A percentile compares a stretch with the other conserved stretches of the same genome.
phyloP scores from a whole-genome alignment of 2,113 vertebrate genomes.

The Blennius ocellaris region DNA sequence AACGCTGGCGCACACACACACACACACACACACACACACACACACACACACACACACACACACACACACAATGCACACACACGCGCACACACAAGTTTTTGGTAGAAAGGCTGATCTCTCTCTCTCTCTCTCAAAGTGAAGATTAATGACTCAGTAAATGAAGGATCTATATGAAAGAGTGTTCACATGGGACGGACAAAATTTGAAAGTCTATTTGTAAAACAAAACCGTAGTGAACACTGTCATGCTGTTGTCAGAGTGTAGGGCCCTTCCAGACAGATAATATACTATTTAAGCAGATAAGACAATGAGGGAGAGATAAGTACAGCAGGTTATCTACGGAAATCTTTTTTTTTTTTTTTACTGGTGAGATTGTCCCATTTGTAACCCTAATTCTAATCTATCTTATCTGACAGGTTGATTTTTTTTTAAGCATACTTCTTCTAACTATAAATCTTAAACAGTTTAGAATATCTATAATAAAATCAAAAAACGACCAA shows the following conservation, averaged over 20 bases:
- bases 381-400: too few species aligned
- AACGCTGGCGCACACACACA: conserved; percentile 3
- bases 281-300: background rate
- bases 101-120: conserved; percentile 50
- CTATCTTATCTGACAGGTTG: too few species aligned
- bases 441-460: too few species aligned
- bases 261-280: background rate
- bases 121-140: conserved; percentile 47
- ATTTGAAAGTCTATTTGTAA: conserved; percentile 13
- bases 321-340: background rate
- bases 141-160: conserved; percentile 58
- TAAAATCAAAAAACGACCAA: too few species aligned
- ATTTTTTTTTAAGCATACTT: too few species aligned
- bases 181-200: conserved; percentile 3
- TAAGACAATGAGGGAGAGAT: too few species aligned
- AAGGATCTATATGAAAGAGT: conserved; percentile 37
- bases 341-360: conserved; percentile 5
- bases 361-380: background rate
- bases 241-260: background rate
- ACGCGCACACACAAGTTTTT: conserved; percentile 40
- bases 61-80: conserved; percentile 7
- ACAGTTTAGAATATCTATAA: too few species aligned
- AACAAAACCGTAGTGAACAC: conserved; percentile 16
- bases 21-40: conserved; percentile 6
- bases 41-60: conserved; percentile 15